These are phyloP conservation scores for Gracilinanus agilis DNA, from an alignment of 2,113 vertebrate genomes.

Conservation along the genomic window DNA sequence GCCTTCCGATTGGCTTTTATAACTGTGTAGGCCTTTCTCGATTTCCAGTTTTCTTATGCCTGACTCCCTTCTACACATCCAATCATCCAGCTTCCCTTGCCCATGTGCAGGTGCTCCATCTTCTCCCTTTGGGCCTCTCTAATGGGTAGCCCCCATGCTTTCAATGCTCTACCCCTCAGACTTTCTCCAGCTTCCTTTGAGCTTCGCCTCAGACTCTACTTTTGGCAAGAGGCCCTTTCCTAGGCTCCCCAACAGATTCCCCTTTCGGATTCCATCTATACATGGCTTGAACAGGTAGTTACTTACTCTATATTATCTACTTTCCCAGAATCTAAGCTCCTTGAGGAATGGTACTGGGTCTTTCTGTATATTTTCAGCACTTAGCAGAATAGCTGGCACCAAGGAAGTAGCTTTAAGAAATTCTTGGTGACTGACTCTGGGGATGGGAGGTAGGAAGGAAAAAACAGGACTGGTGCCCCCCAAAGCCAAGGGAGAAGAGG, in stretches of 20 bases:
- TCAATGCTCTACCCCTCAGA: not conserved
- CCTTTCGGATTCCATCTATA: not conserved
- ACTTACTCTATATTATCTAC: too few species aligned
- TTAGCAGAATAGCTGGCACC: not conserved
- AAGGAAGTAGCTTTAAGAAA: not conserved
- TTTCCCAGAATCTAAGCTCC: not conserved
- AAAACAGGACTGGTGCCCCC: not conserved
- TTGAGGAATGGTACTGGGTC: not conserved
- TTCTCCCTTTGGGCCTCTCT: not conserved
- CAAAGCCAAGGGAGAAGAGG: not conserved
- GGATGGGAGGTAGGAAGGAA: not conserved
- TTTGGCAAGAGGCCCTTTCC: conserved; percentile 18
- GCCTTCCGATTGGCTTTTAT: not conserved
- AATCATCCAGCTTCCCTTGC: not conserved
- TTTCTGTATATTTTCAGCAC: not conserved
- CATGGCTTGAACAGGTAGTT: not conserved
- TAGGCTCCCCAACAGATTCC: not conserved
- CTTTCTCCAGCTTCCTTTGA: not conserved
- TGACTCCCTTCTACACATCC: not conserved
- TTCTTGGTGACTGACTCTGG: not conserved
- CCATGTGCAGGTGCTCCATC: not conserved
- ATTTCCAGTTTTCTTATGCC: not conserved
- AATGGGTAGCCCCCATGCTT: not conserved
- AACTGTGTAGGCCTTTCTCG: not conserved
- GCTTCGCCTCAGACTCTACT: not conserved